phyloP scores from a whole-genome alignment of 2,797 vertebrate genomes.

The Danio jaintianensis region DNA sequence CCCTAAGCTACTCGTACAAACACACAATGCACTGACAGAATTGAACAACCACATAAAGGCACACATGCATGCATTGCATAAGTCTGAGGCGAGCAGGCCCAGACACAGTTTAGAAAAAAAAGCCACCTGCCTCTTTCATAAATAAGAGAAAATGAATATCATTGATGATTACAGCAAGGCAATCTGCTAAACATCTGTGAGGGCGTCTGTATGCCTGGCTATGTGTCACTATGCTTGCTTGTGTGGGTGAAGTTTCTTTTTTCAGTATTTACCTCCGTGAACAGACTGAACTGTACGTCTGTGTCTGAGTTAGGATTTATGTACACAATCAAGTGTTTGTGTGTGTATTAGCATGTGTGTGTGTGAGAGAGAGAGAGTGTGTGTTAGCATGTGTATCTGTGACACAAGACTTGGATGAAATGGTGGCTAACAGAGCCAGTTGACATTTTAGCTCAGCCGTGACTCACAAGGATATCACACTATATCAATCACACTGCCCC shows the following conservation, averaged over 20 bases:
- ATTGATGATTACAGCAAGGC: slow-evolving; percentile 71
- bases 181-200: slow-evolving; percentile 74
- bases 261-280: slow-evolving; percentile 27
- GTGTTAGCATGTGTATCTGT: slow-evolving; percentile 35
- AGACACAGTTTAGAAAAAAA: slow-evolving; percentile 22
- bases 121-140: slow-evolving; percentile 28
- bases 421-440: slow-evolving; percentile 76
- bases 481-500: slow-evolving; percentile 75
- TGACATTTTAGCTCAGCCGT: slow-evolving; percentile 82
- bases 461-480: slow-evolving; percentile 81
- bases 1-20: slow-evolving; percentile 40
- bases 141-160: slow-evolving; percentile 73
- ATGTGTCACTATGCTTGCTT: slow-evolving; percentile 63
- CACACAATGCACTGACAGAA: slow-evolving; percentile 9
- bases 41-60: not conserved
- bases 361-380: slow-evolving; percentile 19
- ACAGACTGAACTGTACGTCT: slow-evolving; percentile 48
- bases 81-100: slow-evolving; percentile 36
- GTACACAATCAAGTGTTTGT: slow-evolving; percentile 7
- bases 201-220: slow-evolving; percentile 71
- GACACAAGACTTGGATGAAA: slow-evolving; percentile 69
- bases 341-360: not conserved
- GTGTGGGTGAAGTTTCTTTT: slow-evolving; percentile 41
- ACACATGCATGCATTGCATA: not conserved
- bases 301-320: slow-evolving; percentile 32